These are phyloP conservation scores for Lutjanus argentimaculatus DNA, from an alignment of 2,797 vertebrate species.

Conservation along the genomic window DNA sequence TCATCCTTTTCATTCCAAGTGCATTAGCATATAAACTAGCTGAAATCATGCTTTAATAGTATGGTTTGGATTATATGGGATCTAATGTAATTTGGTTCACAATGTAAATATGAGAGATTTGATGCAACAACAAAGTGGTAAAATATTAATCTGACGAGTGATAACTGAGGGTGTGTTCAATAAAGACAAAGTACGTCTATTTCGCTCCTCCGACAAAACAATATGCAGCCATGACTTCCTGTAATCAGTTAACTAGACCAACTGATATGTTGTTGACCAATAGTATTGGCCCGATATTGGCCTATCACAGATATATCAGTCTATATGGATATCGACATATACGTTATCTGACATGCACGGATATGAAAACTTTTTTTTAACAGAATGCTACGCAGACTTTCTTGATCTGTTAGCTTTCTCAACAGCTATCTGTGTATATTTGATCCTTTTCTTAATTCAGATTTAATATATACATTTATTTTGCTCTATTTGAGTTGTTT, in stretches of 20 bases:
- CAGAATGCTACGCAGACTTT: too few species aligned
- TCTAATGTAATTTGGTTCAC: conserved; percentile 56
- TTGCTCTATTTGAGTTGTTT: too few species aligned
- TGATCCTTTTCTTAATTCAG: too few species aligned
- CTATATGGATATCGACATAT: too few species aligned
- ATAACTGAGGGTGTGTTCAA: conserved; percentile 53
- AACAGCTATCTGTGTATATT: too few species aligned
- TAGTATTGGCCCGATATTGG: too few species aligned
- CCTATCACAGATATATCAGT: too few species aligned
- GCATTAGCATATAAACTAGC: conserved; percentile 71
- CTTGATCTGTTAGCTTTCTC: too few species aligned
- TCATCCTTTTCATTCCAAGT: conserved; percentile 58
- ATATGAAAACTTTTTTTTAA: too few species aligned
- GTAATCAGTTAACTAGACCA: conserved; percentile 11
- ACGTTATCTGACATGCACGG: too few species aligned
- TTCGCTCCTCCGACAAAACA: conserved; percentile 31
- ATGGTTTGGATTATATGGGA: conserved; percentile 54
- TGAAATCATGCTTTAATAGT: conserved; percentile 62
- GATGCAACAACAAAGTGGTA: neutral
- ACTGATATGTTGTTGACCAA: too few species aligned
- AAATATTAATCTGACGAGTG: conserved; percentile 45
- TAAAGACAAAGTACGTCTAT: conserved; percentile 4
- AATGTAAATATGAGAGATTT: conserved; percentile 52
- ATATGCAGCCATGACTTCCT: conserved; percentile 6
- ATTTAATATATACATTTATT: too few species aligned